phyloP scores from a whole-genome alignment of 2,888 invertebrate genomes.

The Smittia sp. region DNA sequence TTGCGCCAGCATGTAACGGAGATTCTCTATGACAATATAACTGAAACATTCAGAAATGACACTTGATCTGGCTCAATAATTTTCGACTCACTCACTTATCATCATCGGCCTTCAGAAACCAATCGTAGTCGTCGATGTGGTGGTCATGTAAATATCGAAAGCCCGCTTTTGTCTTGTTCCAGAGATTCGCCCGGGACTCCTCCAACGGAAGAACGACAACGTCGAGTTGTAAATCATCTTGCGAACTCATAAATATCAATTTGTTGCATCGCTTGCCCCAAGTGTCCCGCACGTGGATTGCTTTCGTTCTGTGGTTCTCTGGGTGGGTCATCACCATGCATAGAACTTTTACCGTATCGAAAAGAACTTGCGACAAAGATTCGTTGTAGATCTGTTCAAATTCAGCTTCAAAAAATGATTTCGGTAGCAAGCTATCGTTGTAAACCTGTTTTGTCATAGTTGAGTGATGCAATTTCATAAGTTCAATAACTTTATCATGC shows the following conservation, averaged over 20 bases:
- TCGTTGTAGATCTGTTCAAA: neutral
- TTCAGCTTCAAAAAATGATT: too few relatives aligned
- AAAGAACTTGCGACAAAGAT: neutral
- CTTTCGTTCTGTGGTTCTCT: slow-evolving; percentile 75
- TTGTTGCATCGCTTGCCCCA: slow-evolving; percentile 62
- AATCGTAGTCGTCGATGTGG: slow-evolving; percentile 54
- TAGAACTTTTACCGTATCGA: slow-evolving; percentile 56
- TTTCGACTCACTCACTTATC: slow-evolving; percentile 79
- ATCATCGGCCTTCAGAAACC: slow-evolving; percentile 67
- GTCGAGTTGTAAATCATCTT: neutral
- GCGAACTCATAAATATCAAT: neutral
- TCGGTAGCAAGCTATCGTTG: too few relatives aligned
- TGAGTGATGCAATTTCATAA: too few relatives aligned
- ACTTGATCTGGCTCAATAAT: too few relatives aligned
- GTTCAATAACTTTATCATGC: too few relatives aligned
- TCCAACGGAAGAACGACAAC: neutral
- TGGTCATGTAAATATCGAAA: slow-evolving; percentile 84
- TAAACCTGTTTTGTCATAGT: too few relatives aligned
- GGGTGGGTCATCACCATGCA: slow-evolving; percentile 95
- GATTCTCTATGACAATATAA: slow-evolving; percentile 91
- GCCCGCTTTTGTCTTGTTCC: slow-evolving; percentile 73
- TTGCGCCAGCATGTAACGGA: slow-evolving; percentile 81
- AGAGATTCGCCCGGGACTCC: neutral
- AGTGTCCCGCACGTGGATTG: slow-evolving; percentile 82
- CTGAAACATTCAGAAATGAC: slow-evolving; percentile 57